phyloP scores from a whole-genome alignment of 2,797 vertebrate species.

The Spatula versicolor region DNA sequence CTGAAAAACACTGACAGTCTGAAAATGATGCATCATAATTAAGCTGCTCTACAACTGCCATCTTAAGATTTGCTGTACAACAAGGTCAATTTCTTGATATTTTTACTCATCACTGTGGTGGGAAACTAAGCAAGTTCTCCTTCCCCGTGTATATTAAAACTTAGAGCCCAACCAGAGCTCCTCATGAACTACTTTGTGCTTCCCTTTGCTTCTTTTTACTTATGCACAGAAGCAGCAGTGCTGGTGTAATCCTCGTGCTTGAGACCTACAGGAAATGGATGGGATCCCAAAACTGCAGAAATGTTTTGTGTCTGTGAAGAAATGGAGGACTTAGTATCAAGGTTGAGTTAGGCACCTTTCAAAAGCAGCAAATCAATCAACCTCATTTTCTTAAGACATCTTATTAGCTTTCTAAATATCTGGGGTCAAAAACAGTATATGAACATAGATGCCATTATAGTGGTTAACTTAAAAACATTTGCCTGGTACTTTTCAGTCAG shows the following conservation, averaged over 20 bases:
- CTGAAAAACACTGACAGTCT: not conserved
- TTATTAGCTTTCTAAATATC: not conserved
- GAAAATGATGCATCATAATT: not conserved
- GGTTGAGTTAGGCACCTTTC: not conserved
- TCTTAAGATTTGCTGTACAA: not conserved
- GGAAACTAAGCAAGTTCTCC: not conserved
- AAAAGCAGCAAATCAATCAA: not conserved
- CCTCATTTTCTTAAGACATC: not conserved
- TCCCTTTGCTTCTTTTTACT: not conserved
- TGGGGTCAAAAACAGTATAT: not conserved
- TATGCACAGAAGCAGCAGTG: not conserved
- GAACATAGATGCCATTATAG: not conserved
- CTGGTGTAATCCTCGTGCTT: not conserved
- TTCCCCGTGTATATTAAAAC: not conserved
- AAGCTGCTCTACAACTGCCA: not conserved
- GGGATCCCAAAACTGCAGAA: not conserved
- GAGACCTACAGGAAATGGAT: not conserved
- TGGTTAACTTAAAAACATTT: not conserved
- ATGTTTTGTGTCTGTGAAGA: not conserved
- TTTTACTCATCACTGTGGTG: not conserved
- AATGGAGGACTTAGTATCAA: not conserved
- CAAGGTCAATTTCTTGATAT: not conserved
- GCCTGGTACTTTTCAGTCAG: not conserved
- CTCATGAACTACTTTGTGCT: not conserved
- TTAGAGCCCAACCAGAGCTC: not conserved